Evolutionary conservation across 2,797 vertebrate species (phyloP).

Genomic region (Threskiornis aethiopicus): DNA sequence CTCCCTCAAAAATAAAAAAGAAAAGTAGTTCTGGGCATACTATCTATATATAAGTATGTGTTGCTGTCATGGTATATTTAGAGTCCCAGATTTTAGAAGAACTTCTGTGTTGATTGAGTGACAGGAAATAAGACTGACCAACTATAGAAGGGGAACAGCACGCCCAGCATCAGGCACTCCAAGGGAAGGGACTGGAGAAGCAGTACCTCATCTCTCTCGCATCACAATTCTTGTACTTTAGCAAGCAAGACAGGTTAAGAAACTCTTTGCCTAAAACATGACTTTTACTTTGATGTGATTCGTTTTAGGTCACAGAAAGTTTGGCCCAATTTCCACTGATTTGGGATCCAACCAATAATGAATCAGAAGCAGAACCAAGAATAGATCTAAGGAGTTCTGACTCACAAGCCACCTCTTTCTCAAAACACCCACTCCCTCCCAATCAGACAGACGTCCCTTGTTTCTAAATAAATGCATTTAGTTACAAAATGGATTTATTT

Average conservation of each 20-base stretch:
- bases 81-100: not conserved
- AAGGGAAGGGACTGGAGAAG: not conserved
- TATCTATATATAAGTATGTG: not conserved
- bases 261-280: not conserved
- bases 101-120: not conserved
- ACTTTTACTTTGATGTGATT: slow-evolving; percentile 27
- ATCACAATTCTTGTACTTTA: not conserved
- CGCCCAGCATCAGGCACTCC: not conserved
- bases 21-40: not conserved
- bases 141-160: not conserved
- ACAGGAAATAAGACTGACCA: not conserved
- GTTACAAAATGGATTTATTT: slow-evolving; percentile 58
- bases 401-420: slow-evolving; percentile 66
- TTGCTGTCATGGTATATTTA: not conserved
- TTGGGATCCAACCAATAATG: slow-evolving; percentile 46
- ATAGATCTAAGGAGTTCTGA: slow-evolving; percentile 62
- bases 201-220: not conserved
- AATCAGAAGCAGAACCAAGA: slow-evolving; percentile 54
- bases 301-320: slow-evolving; percentile 16
- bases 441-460: slow-evolving; percentile 62
- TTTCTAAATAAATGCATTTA: slow-evolving; percentile 65
- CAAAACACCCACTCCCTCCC: slow-evolving; percentile 56
- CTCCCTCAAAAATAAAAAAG: not conserved
- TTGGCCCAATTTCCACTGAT: slow-evolving; percentile 36
- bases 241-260: not conserved